Base-by-base conservation (phyloP, 2,888 invertebrate species). In the Daptonema setosum region DNA sequence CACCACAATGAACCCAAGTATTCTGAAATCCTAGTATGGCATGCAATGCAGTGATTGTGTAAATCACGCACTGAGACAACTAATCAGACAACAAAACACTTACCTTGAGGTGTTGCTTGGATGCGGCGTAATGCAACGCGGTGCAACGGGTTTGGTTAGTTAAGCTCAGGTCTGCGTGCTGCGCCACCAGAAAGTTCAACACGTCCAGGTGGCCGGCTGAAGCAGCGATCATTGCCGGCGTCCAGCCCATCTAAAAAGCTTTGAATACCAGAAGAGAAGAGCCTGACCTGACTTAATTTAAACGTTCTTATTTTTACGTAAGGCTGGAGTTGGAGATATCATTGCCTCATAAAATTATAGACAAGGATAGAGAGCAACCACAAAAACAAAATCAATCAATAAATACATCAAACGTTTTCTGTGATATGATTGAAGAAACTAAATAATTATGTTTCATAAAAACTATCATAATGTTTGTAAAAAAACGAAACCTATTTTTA, bases 71-170 rank as follows among this genome's bases (percentile, higher is more conserved):
- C n/a, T n/a, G n/a, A n/a, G n/a, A n/a, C n/a, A n/a, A n/a, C n/a
- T n/a, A n/a, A n/a, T n/a, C n/a, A n/a, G n/a, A n/a, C n/a, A n/a
- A n/a, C n/a, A n/a, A 90, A 76, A 1, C 3, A 41, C 52, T 14
- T 20, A 64, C 64, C 58, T 64, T 61, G 25, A 55, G 54, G 52
- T 64, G 63, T 0, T 93, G 93, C 71, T 95, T 95, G 26, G 90
- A 91, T 1, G 90, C 88, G 11, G 93, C 91, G 74, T 95, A 95
- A 74, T 95, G 93, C 25, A 95, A 75, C 0, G 93, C 90, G 60
- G 87, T 87, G 1, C 93, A 78, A 14, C 78, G 83, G 43, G 76
- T 77, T 72, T 88, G 90, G 72, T 95, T 93, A 66, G 87, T 83
- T 24, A 88, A 87, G 57, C 8, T 22, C 3, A 22, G n/a, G n/a